Base-by-base conservation (phyloP, 2,888 invertebrate species). In the Lordiphosa andalusiaca region DNA sequence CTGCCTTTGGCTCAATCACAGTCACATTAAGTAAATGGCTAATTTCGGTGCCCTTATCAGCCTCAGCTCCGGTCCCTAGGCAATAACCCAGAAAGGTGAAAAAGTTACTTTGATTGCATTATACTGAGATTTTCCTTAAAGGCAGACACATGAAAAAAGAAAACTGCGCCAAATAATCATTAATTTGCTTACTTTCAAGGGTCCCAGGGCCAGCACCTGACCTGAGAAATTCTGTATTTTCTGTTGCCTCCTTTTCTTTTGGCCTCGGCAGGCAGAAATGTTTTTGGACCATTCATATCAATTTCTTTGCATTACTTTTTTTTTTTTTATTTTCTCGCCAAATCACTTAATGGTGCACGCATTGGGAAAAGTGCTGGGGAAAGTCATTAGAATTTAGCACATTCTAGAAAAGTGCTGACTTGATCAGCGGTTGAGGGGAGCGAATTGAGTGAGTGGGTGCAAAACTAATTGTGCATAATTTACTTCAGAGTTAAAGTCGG, bases 71-170 rank as follows among this genome's bases (percentile, higher is more conserved):
- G 37, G 52, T 54, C 74, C 56, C 41, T 37, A 40, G 71, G 73
- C 73, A 66, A 66, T 68, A 81, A 71, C 70, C 63, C 56, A 63
- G 64, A 46, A 58, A 30, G 61, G 62, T 65, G 68, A 69, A 71
- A 62, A 73, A 70, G 68, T 71, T 66, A 73, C 70, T 82, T 82
- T 76, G 71, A 81, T 81, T 75, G 72, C 72, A 78, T 78, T 75
- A 75, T 60, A 58, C 76, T 35, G 67, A 83, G 80, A 83, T 83
- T 78, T 80, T 53, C 51, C 39, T 38, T 25, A 33, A 37, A 21
- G 47, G 39, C 16, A 48, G 39, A 35, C 13, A 44, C 2, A 30
- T 16, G 16, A 44, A 44, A 44, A 66, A 44, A 44, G 33, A 66
- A 61, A 61, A 63, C 68, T 44, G 66, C 40, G 53, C 41, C 62